Evolutionary conservation across 2,113 vertebrate species (phyloP).

Genomic region (Percopsis transmontana): DNA sequence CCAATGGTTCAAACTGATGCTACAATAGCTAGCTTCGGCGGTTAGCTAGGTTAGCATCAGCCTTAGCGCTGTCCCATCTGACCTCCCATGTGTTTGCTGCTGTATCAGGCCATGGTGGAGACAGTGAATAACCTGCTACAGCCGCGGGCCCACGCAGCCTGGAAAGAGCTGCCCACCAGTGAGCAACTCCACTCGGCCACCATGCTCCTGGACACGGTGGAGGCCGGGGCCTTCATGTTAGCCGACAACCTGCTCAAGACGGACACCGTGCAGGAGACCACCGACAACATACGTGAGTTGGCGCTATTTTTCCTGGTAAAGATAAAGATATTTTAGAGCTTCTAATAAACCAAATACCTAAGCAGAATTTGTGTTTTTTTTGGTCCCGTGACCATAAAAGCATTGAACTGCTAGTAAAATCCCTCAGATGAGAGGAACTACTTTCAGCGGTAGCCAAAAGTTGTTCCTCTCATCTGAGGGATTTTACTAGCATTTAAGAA

Average conservation of each 20-base stretch:
- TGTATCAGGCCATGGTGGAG: conserved; percentile 93
- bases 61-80: conserved; percentile 26
- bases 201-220: conserved; percentile 93
- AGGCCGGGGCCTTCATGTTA: conserved; percentile 96
- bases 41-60: neutral
- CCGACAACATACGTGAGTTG: conserved; percentile 96
- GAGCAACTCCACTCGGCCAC: conserved; percentile 96
- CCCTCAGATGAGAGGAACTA: too few species aligned
- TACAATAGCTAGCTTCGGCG: neutral
- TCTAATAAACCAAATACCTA: too few species aligned
- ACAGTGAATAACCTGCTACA: conserved; percentile 98
- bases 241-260: conserved; percentile 99
- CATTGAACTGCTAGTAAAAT: too few species aligned
- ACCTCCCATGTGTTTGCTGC: conserved; percentile 46
- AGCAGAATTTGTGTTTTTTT: too few species aligned
- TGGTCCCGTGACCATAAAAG: too few species aligned
- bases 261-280: conserved; percentile 94
- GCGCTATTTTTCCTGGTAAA: conserved; percentile 3
- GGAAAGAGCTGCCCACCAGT: conserved; percentile 88
- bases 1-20: conserved; percentile 24
- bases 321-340: too few species aligned
- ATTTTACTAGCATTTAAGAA: too few species aligned
- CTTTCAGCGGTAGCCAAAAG: too few species aligned
- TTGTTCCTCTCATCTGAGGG: too few species aligned
- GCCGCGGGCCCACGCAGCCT: conserved; percentile 88